A percentile compares a stretch with the other conserved stretches of the same genome.
Conservation (phyloP, 1,140 invertebrate species). For the Trinorchestia longiramus region DNA sequence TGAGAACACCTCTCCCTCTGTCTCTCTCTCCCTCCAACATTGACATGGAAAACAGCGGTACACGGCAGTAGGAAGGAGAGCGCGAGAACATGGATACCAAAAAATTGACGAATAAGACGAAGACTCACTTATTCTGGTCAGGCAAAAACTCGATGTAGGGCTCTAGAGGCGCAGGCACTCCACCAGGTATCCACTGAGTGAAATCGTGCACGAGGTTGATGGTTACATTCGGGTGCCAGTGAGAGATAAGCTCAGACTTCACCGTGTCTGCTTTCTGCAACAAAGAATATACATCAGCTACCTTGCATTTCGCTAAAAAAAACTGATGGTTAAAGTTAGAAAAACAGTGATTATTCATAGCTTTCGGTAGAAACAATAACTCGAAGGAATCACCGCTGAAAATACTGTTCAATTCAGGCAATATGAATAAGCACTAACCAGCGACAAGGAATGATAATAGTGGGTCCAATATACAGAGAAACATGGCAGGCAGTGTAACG, state of each 20-base stretch:
- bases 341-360: not conserved
- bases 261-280: slow-evolving; percentile 82
- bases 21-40: too few relatives aligned
- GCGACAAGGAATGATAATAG: too few relatives aligned
- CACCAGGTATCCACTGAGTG: slow-evolving; percentile 75
- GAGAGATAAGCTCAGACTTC: slow-evolving; percentile 90
- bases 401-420: too few relatives aligned
- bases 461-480: too few relatives aligned
- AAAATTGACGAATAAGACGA: not conserved
- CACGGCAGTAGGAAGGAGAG: not conserved
- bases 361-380: not conserved
- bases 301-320: not conserved
- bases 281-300: slow-evolving; percentile 56
- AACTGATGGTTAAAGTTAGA: not conserved
- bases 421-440: too few relatives aligned
- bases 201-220: slow-evolving; percentile 83
- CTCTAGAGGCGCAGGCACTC: slow-evolving; percentile 89
- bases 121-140: slow-evolving; percentile 63
- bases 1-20: too few relatives aligned
- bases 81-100: not conserved
- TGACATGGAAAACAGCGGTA: too few relatives aligned
- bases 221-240: slow-evolving; percentile 99
- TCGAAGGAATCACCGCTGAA: too few relatives aligned
- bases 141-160: slow-evolving; percentile 93
- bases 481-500: too few relatives aligned